A percentile compares a stretch with the other conserved stretches of the same genome.
Evolutionary conservation across 2,113 vertebrate genomes (phyloP).

Genomic region (Oreochromis tanganicae): DNA sequence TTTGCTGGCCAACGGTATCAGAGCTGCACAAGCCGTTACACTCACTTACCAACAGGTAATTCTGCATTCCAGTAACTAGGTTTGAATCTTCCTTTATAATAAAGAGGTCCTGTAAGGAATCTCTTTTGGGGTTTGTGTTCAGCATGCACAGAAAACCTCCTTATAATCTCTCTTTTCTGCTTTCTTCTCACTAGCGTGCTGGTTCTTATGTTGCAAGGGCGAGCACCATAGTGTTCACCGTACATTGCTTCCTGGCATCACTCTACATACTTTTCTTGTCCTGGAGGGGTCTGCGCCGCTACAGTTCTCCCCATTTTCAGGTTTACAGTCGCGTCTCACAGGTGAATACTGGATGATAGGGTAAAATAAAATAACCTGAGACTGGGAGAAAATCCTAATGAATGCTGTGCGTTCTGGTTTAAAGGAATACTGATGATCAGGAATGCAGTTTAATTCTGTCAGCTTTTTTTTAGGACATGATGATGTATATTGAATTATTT

Average conservation of each 20-base stretch:
- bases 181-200: slow-evolving; percentile 11
- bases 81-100: background rate
- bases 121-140: background rate
- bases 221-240: slow-evolving; percentile 46
- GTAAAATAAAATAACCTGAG: background rate
- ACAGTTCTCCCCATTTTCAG: slow-evolving; percentile 35
- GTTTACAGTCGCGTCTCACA: slow-evolving; percentile 58
- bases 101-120: background rate
- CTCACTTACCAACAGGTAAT: slow-evolving; percentile 59
- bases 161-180: background rate
- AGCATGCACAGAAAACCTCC: background rate
- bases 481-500: background rate
- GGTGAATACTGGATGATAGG: background rate
- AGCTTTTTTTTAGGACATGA: background rate
- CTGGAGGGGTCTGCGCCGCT: slow-evolving; percentile 62
- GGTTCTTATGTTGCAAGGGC: slow-evolving; percentile 59
- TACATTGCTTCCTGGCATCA: slow-evolving; percentile 56
- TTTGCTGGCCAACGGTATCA: slow-evolving; percentile 49
- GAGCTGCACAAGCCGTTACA: background rate
- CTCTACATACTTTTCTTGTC: slow-evolving; percentile 62
- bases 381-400: background rate
- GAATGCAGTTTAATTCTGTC: background rate
- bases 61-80: background rate
- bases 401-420: background rate
- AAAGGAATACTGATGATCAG: background rate